phyloP scores from a whole-genome alignment of 2,113 vertebrate genomes.

The Ciconia maguari region DNA sequence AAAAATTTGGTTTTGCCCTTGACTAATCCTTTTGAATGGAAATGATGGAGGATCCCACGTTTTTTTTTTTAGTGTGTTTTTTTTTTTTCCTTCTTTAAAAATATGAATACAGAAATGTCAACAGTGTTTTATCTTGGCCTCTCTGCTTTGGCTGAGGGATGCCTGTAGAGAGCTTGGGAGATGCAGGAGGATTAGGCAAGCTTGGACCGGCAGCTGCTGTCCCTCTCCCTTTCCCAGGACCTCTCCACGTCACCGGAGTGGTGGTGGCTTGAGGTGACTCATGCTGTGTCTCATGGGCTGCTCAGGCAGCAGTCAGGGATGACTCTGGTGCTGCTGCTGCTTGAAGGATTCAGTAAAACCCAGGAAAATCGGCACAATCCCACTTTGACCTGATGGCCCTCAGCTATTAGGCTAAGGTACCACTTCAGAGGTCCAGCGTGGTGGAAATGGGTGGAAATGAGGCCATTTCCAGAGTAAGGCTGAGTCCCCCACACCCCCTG shows the following conservation, averaged over 20 bases:
- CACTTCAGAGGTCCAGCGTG: not conserved
- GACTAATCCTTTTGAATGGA: not conserved
- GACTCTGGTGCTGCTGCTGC: not conserved
- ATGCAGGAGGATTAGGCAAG: not conserved
- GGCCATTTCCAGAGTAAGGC: not conserved
- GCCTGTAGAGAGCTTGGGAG: not conserved
- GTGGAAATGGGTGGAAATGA: not conserved
- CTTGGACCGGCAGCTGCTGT: not conserved
- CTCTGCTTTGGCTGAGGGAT: not conserved
- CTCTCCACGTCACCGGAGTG: accelerated
- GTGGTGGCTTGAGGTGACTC: not conserved
- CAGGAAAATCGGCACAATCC: not conserved
- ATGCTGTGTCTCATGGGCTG: accelerated
- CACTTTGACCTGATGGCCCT: not conserved
- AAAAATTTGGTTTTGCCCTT: not conserved
- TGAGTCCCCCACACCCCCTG: not conserved
- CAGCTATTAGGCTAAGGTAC: not conserved
- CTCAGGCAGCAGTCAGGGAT: not conserved
- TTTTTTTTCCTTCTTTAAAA: not conserved
- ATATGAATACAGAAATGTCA: not conserved
- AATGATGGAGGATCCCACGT: not conserved
- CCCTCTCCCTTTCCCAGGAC: not conserved
- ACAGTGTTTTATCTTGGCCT: not conserved
- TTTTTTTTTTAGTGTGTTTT: too few species aligned
- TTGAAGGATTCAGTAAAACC: not conserved